Evolutionary conservation across 2,797 vertebrate genomes (phyloP), one percentile per base, ranked within the genome.

Genomic region (Typhlichthys subterraneus): DNA sequence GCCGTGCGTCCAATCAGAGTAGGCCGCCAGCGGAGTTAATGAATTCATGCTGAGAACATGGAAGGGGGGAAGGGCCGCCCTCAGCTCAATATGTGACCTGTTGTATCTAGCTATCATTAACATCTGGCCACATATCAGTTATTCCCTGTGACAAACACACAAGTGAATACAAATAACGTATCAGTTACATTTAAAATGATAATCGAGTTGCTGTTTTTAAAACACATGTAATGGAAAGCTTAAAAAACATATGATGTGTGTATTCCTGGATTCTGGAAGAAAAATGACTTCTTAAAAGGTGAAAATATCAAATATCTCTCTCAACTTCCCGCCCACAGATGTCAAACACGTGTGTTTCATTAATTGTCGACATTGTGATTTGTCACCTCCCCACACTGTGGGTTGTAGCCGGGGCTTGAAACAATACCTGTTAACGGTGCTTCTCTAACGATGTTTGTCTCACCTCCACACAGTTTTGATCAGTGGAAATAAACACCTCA

Each of bases 371-470:
- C 77, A 72, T 88, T 89, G 88, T 89, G 86, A 89, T 83, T 45
- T 46, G 38, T 17, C 88, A 88, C 72, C 66, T 86, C 79, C 80
- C 70, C 84, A 75, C 74, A 85, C 80, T 79, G 81, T 61, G 80
- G 79, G 42, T 79, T 75, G 69, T 66, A 81, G 75, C 72, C 74
- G 63, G 45, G 66, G 67, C 80, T 82, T 89, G 79, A 85, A 86
- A 85, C 8, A 80, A 63, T 73, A 63, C 72, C 85, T 68, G 84
- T 87, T 85, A 85, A 79, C 82, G 69, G 73, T 63, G 77, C 76
- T 85, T 84, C 82, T 63, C 81, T 84, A 88, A 87, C 89, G 86
- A 86, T 87, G 85, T 90, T 87, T 86, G 76, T 85, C 78, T 85
- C 86, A 83, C 84, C 87, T 88, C 85, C 67, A 71, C 81, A 67